Evolutionary conservation across 2,888 invertebrate genomes (phyloP).

Genomic region (Pammene fasciana): DNA sequence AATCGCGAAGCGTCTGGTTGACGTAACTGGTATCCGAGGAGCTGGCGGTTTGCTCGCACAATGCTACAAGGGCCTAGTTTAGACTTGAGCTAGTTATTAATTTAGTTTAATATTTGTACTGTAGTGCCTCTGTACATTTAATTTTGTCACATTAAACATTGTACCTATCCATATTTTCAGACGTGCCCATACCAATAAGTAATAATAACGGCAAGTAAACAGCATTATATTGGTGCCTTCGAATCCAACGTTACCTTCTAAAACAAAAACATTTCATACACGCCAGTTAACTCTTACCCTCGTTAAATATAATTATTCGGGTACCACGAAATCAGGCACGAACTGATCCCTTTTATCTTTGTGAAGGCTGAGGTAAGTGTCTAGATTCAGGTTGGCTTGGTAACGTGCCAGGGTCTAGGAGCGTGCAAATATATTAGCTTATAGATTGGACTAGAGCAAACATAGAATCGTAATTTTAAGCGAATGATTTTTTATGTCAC

Average conservation of each 20-base stretch:
- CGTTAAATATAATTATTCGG: slow-evolving; percentile 25
- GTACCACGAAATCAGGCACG: slow-evolving; percentile 21
- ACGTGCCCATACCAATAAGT: too few relatives aligned
- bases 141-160: too few relatives aligned
- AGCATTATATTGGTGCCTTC: too few relatives aligned
- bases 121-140: too few relatives aligned
- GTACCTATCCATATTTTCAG: too few relatives aligned
- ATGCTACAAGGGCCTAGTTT: too few relatives aligned
- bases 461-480: slow-evolving; percentile 52
- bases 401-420: slow-evolving; percentile 26
- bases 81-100: too few relatives aligned
- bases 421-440: slow-evolving; percentile 54
- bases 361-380: slow-evolving; percentile 24
- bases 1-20: too few relatives aligned
- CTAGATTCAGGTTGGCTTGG: slow-evolving; percentile 32
- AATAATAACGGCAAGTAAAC: too few relatives aligned
- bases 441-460: slow-evolving; percentile 51
- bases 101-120: too few relatives aligned
- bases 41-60: too few relatives aligned
- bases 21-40: too few relatives aligned
- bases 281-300: slow-evolving; percentile 2
- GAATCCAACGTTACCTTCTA: background rate
- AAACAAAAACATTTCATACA: slow-evolving; percentile 14
- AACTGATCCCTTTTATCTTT: slow-evolving; percentile 33
- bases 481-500: slow-evolving; percentile 1